Conservation (phyloP, 2,797 vertebrate species). For the Centroberyx gerrardi region DNA sequence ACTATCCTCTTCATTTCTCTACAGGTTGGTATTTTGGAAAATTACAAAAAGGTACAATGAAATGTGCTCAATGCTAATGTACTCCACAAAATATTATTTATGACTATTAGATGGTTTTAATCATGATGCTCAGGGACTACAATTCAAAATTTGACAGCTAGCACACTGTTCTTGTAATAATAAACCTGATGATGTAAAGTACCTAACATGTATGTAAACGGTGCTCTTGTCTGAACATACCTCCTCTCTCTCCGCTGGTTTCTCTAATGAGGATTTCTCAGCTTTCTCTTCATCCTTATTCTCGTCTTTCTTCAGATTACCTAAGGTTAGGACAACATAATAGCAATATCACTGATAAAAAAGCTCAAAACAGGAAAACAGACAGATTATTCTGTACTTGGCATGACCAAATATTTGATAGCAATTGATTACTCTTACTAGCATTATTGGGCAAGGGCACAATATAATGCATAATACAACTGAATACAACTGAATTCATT, state of each 20-base stretch:
- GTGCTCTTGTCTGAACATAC: slow-evolving; percentile 33
- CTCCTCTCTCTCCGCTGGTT: slow-evolving; percentile 39
- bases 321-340: slow-evolving; percentile 29
- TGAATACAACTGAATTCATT: not conserved
- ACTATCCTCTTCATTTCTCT: slow-evolving; percentile 76
- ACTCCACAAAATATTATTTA: not conserved
- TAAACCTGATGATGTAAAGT: not conserved
- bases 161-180: not conserved
- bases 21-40: slow-evolving; percentile 64
- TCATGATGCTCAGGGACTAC: too few relatives aligned
- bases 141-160: not conserved
- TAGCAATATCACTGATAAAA: not conserved
- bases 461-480: not conserved
- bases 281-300: slow-evolving; percentile 23
- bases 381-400: not conserved
- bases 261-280: slow-evolving; percentile 6
- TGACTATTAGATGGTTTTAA: not conserved
- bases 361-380: not conserved
- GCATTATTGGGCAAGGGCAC: not conserved
- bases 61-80: not conserved
- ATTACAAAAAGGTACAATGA: not conserved
- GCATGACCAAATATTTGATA: not conserved
- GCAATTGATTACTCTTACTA: not conserved
- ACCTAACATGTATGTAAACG: not conserved
- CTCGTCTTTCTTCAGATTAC: slow-evolving; percentile 47